Base-by-base conservation (phyloP, 64 coral and sea anemone species). In the Dendronephthya gigantea region DNA sequence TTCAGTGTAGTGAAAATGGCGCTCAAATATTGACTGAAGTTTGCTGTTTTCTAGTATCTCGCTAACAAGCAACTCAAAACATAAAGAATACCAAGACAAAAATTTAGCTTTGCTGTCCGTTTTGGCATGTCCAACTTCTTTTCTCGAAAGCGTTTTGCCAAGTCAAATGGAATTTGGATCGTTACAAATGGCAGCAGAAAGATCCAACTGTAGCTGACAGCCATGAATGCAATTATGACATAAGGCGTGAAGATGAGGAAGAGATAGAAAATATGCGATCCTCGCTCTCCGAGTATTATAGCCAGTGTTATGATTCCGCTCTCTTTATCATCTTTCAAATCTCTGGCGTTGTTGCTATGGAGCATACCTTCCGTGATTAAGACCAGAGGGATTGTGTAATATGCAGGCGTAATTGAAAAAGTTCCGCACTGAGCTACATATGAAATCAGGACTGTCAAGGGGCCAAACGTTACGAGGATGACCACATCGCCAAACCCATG, bases 261-360 rank as follows among this genome's bases (percentile, higher is more conserved):
- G 82, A 89, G 88, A n/a, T 97, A 97, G 0, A 97, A 39, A 33
- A 76, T 84, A 87, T 97, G 93, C 0, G 94, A 97, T 3, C 87
- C 90, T 70, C 90, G 86, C 50, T 89, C 85, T 16, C 94, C 94
- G 19, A 91, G 45, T 22, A 97, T 66, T 4, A 93, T 97, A 29
- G 94, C 91, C 48, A 97, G 66, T 9, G 94, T 97, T 10, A 97
- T 82, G 19, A 87, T 92, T 14, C 94, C 94, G 11, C 89, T 92
- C 35, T 49, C 86, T 35, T 93, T 84, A 82, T 97, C 94, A 41
- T 85, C 75, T 31, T 93, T 82, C 68, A 97, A 85, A 62, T 97
- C 94, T 84, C 94, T 89, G 12, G 91, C 93, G 32, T 97, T 97
- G 45, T 97, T 97, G 50, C 94, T 87, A 68, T 97, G 94, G 14